Evolutionary conservation across 2,888 invertebrate species (phyloP), one percentile per base, ranked within the genome.

Genomic region (Oligia fasciuncula): DNA sequence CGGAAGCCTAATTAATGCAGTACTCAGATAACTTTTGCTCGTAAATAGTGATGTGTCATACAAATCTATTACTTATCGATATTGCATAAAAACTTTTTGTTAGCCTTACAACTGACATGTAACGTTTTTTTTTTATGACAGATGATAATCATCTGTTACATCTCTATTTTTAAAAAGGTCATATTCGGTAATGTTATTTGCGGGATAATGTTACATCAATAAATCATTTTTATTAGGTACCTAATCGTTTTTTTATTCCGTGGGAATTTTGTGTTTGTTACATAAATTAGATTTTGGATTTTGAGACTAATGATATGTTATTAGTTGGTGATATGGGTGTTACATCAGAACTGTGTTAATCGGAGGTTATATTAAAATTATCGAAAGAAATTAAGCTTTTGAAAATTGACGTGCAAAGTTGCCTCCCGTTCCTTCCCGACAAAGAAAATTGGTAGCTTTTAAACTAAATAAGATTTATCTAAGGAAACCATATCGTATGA

Each of bases 151-250:
- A 72, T 67, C 29, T 65, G 29, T 69, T 81, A 75, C 49, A 46
- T 84, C 57, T 68, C 65, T 43, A 43, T 51, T 29, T 76, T 29
- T 51, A 29, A 46, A 81, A 81, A 85, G 84, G 85, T 84, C 62
- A 51, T 0, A 43, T 65, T 66, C 29, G 54, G 14, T 60, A 51
- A 76, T 2, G 29, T 11, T 35, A 14, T 9, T 19, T n/a, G 19
- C 13, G 19, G 13, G 62, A 14, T 29, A 67, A 76, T 54, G 75
- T 49, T 70, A 51, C 1, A 46, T 60, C 57, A 76, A 80, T 51
- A 72, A 73, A 68, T 70, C 0, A 49, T 73, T 51, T 78, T 65
- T 29, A 69, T 73, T 9, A 40, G 40, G 40, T 40, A 5, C 40
- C 40, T 40, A 72, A 65, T 73, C n/a, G 14, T 51, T 73, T 73